Base-by-base conservation (phyloP, 2,797 vertebrate species). In the Enoplosus armatus region DNA sequence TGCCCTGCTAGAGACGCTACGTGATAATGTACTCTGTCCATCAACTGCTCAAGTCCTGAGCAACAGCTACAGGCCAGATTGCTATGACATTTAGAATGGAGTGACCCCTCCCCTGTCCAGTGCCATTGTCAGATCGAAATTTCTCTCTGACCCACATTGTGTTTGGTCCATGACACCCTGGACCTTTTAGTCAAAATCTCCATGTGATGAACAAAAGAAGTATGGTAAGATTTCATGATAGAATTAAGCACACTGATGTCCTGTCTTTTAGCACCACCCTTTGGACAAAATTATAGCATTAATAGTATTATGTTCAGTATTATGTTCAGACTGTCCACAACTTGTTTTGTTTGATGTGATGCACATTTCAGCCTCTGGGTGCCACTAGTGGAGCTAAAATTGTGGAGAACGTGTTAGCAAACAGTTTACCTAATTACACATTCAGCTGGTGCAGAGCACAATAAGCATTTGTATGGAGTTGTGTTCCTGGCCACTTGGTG, bases 281-380 rank as follows among this genome's bases (percentile, higher is more conserved):
- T 20, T 12, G 58, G 24, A 22, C 9, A 22, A 33, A 43, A 15
- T n/a, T n/a, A n/a, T n/a, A n/a, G n/a, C n/a, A n/a, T n/a, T n/a
- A n/a, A n/a, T n/a, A n/a, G 6, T 39, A 11, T 22, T 11, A 14
- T 64, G 18, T n/a, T 37, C n/a, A 41, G 6, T 39, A 11, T 22
- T 11, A 14, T 64, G 18, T n/a, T 37, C n/a, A 41, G 4, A 26
- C n/a, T 37, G 24, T 59, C 7, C 9, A 10, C 39, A 26, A 20
- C 37, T n/a, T n/a, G n/a, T n/a, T 22, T 58, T 26, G 22, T 67
- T 51, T 20, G 0, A 9, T 72, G 67, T 60, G 29, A 20, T 70
- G 10, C 55, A 45, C 4, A 11, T 33, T 66, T 20, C 15, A 76
- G 55, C 64, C 79, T 75, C 66, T 39, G 14, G 54, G 66, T 66